phyloP scores from a whole-genome alignment of 2,888 invertebrate genomes.

The Ophion ventricosus region DNA sequence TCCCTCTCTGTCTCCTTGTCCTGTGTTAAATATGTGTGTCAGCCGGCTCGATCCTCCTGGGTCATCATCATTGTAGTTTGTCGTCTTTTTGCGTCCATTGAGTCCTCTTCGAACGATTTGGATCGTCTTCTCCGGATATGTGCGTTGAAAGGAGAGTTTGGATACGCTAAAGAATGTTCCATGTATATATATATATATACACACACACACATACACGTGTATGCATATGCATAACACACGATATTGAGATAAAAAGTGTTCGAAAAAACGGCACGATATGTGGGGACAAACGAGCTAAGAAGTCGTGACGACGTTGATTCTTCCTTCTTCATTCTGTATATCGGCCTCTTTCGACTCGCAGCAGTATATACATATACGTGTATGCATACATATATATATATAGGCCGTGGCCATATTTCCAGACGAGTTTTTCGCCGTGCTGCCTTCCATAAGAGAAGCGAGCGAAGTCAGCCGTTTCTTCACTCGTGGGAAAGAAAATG shows the following conservation, averaged over 20 bases:
- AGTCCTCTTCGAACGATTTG: neutral
- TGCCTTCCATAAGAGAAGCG: constrained; percentile 55
- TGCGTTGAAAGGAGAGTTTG: neutral
- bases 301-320: constrained; percentile 44
- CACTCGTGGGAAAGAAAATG: constrained; percentile 76
- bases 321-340: constrained; percentile 44
- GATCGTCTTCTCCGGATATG: neutral
- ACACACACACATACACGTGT: neutral
- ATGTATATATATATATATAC: neutral
- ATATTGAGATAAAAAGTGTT: constrained; percentile 15
- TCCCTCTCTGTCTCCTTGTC: neutral
- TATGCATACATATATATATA: neutral
- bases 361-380: neutral
- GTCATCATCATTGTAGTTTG: constrained; percentile 36
- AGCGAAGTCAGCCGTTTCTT: constrained; percentile 70
- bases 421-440: constrained; percentile 77
- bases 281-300: constrained; percentile 45
- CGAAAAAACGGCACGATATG: constrained; percentile 37
- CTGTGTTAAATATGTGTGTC: constrained; percentile 52
- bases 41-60: constrained; percentile 43
- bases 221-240: constrained; percentile 14
- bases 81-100: constrained; percentile 14
- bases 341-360: constrained; percentile 32
- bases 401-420: constrained; percentile 63
- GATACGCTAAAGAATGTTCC: constrained; percentile 70